phyloP scores from a whole-genome alignment of 23 tunicate genomes.

The Ascidia mentula region DNA sequence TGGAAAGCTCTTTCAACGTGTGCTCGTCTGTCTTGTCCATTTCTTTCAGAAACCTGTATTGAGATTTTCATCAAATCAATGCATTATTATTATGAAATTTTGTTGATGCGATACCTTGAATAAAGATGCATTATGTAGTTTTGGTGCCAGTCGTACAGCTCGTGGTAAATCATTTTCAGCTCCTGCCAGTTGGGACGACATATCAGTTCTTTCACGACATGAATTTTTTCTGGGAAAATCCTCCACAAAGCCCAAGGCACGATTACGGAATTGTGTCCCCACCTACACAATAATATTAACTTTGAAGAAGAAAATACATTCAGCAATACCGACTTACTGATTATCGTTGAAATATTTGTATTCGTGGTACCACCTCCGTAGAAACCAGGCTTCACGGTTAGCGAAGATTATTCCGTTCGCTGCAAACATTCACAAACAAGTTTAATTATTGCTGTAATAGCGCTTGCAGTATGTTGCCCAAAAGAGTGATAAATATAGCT shows the following conservation, averaged over 20 bases:
- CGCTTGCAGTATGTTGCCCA: no score
- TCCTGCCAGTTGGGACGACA: background rate
- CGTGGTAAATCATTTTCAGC: background rate
- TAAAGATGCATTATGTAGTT: background rate
- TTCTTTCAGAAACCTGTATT: no score
- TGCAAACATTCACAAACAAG: no score
- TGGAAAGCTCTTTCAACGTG: no score
- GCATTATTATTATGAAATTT: no score
- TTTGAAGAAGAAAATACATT: no score
- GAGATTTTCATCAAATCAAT: no score
- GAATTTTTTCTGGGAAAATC: background rate
- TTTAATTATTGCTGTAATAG: no score
- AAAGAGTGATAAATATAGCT: no score
- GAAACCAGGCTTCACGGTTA: constrained; percentile 53
- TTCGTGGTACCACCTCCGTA: constrained; percentile 70
- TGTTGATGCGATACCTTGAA: no score
- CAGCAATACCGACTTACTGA: constrained; percentile 33
- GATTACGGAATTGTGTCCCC: background rate
- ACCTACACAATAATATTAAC: no score
- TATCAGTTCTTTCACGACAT: background rate
- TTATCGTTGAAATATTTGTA: constrained; percentile 48
- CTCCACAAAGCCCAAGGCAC: background rate
- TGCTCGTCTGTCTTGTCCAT: no score
- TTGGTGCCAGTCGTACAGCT: background rate
- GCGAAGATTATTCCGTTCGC: constrained; percentile 63